Evolutionary conservation across 2,888 invertebrate species (phyloP).

Genomic region (Itoplectis maculator): DNA sequence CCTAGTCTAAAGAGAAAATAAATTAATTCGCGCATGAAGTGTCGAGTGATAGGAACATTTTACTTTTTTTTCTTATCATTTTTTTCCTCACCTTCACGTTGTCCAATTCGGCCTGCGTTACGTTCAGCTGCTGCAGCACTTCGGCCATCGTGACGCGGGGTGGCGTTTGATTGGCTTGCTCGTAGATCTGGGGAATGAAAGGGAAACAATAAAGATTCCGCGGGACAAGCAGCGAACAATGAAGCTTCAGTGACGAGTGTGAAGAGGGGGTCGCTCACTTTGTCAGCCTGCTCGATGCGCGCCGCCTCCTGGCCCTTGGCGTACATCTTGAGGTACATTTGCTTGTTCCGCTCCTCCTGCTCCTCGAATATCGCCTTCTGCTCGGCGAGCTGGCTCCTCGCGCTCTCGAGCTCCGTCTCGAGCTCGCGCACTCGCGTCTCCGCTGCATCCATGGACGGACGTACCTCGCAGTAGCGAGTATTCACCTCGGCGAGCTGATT

Average conservation of each 20-base stretch:
- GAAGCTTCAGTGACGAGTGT: neutral
- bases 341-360: conserved; percentile 90
- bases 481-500: conserved; percentile 91
- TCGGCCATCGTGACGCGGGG: conserved; percentile 92
- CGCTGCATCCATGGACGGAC: conserved; percentile 90
- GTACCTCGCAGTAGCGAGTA: conserved; percentile 91
- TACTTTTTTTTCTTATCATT: neutral
- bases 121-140: conserved; percentile 92
- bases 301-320: conserved; percentile 93
- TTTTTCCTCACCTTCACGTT: conserved; percentile 91
- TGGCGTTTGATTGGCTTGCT: conserved; percentile 83
- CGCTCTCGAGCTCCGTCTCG: conserved; percentile 90
- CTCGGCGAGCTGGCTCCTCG: conserved; percentile 89
- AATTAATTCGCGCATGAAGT: conserved; percentile 37
- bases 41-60: neutral
- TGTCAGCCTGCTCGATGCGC: conserved; percentile 89
- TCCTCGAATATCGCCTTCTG: conserved; percentile 88
- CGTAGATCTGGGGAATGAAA: conserved; percentile 73
- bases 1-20: conserved; percentile 49
- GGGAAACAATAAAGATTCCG: neutral
- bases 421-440: conserved; percentile 89
- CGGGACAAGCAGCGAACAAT: conserved; percentile 14
- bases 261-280: conserved; percentile 85
- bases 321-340: conserved; percentile 93
- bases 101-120: conserved; percentile 94